Evolutionary conservation across 2,797 vertebrate species (phyloP).

Genomic region (Perodicticus potto): DNA sequence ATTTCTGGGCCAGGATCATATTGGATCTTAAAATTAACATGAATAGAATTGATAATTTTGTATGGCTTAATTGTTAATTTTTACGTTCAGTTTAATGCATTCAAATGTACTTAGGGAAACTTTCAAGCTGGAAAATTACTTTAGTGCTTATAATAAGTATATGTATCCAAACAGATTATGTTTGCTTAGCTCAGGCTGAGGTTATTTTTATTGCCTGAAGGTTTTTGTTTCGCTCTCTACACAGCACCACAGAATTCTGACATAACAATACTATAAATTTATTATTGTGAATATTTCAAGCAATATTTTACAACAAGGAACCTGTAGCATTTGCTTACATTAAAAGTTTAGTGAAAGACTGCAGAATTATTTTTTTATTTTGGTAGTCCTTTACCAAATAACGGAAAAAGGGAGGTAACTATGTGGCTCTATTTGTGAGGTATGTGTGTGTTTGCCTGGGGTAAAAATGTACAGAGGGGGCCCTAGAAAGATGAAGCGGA

Average conservation of each 20-base stretch:
- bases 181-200: constrained; percentile 77
- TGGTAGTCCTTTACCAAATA: constrained; percentile 66
- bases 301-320: constrained; percentile 75
- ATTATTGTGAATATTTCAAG: constrained; percentile 79
- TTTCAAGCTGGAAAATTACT: constrained; percentile 45
- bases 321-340: constrained; percentile 77
- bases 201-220: constrained; percentile 72
- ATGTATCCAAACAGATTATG: constrained; percentile 65
- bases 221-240: constrained; percentile 76
- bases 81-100: neutral
- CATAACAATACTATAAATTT: constrained; percentile 71
- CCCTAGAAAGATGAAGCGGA: neutral
- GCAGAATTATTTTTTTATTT: constrained; percentile 71
- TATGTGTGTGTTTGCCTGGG: neutral
- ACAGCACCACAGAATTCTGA: constrained; percentile 68
- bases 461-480: neutral
- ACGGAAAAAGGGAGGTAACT: neutral
- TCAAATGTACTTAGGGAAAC: neutral
- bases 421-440: neutral
- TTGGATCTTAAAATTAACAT: neutral
- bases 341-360: constrained; percentile 79
- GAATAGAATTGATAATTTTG: constrained; percentile 13
- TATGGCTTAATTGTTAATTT: constrained; percentile 26
- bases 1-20: constrained; percentile 45
- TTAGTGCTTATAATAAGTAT: neutral